These are phyloP conservation scores for Procambarus clarkii DNA, from an alignment of 1,140 invertebrate genomes.

Conservation along the genomic window DNA sequence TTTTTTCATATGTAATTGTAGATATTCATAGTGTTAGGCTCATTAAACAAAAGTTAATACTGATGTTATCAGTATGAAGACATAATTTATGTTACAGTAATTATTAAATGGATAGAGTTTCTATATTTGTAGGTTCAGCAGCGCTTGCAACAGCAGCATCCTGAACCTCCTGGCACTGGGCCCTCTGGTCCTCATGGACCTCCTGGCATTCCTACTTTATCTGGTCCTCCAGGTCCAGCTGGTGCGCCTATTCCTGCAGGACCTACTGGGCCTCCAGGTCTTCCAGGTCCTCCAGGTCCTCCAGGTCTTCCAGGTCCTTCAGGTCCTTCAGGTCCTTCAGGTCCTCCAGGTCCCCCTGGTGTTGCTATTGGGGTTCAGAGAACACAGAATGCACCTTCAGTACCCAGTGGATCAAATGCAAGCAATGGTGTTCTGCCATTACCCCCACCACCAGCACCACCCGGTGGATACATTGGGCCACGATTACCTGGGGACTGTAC, in stretches of 20 bases:
- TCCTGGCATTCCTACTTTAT: not conserved
- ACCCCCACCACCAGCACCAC: slow-evolving; percentile 48
- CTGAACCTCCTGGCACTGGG: slow-evolving; percentile 46
- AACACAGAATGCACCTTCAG: not conserved
- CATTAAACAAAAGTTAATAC: not conserved
- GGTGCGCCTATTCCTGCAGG: not conserved
- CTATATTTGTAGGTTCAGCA: slow-evolving; percentile 47
- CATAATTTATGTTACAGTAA: not conserved
- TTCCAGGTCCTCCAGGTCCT: slow-evolving; percentile 4
- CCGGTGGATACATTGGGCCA: slow-evolving; percentile 34
- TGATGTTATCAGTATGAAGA: not conserved
- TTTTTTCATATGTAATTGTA: no score
- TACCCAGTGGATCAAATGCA: not conserved
- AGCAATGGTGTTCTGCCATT: slow-evolving; percentile 37
- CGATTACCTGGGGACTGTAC: not conserved
- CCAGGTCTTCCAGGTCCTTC: not conserved
- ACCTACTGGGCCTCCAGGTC: slow-evolving; percentile 10
- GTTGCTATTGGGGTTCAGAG: not conserved
- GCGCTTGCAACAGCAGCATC: slow-evolving; percentile 48
- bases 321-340: slow-evolving; percentile 11
- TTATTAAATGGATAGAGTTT: no score
- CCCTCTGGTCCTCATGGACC: slow-evolving; percentile 14
- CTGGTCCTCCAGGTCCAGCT: not conserved
- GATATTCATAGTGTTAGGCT: no score
- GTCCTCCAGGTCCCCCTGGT: slow-evolving; percentile 9